Conservation (phyloP, 2,888 invertebrate species). For the Exephanes ischioxanthus region DNA sequence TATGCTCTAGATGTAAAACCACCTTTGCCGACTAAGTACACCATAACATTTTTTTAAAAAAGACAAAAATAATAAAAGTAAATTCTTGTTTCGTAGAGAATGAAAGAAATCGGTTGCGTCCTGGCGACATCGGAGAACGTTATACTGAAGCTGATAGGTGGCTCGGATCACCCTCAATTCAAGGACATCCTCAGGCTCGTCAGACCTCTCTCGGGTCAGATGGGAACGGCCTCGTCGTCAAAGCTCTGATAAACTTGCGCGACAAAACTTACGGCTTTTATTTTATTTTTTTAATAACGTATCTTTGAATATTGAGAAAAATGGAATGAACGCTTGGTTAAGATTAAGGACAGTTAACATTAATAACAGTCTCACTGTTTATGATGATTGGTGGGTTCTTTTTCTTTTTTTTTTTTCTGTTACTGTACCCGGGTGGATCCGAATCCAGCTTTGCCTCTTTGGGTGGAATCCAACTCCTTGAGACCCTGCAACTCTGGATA, state of each 20-base stretch:
- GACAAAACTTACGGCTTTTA: too few relatives aligned
- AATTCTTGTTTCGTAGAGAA: slow-evolving; percentile 87
- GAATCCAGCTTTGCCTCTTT: slow-evolving; percentile 87
- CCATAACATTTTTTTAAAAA: too few relatives aligned
- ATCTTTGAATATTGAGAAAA: too few relatives aligned
- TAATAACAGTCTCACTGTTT: slow-evolving; percentile 6
- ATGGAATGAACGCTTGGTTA: too few relatives aligned
- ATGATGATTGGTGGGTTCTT: background rate
- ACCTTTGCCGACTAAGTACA: background rate
- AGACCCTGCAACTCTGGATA: slow-evolving; percentile 94
- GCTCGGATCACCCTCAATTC: slow-evolving; percentile 88
- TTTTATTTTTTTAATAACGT: too few relatives aligned
- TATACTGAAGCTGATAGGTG: slow-evolving; percentile 90
- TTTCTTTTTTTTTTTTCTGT: slow-evolving; percentile 65
- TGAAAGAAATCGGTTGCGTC: slow-evolving; percentile 91
- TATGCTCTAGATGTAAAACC: slow-evolving; percentile 88
- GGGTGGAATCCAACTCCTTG: slow-evolving; percentile 91
- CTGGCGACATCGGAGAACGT: slow-evolving; percentile 92
- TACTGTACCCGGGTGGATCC: slow-evolving; percentile 87
- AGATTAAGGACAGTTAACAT: too few relatives aligned
- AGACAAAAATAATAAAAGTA: background rate
- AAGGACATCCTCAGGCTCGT: slow-evolving; percentile 88
- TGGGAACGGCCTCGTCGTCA: slow-evolving; percentile 78
- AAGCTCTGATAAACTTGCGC: too few relatives aligned
- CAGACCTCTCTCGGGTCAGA: slow-evolving; percentile 83